Base-by-base conservation (phyloP, 2,797 vertebrate species). In the Danio tinwini region DNA sequence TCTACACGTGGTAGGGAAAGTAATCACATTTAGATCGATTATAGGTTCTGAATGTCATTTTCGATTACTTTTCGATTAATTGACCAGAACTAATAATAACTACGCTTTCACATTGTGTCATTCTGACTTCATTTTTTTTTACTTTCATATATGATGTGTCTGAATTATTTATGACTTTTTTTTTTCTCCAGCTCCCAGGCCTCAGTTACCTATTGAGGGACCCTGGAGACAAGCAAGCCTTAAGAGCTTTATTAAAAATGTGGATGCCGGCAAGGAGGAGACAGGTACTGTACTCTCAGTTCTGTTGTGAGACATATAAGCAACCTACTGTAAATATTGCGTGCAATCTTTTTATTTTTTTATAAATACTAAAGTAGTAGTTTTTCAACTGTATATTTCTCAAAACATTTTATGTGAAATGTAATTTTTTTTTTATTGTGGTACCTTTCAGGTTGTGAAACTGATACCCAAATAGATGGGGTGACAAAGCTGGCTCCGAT, bases 191-290 rank as follows among this genome's bases (percentile, higher is more conserved):
- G 93, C 89, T 5, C 93, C 92, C 8, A 92, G 88, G 82, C 92
- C 92, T 40, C 89, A 93, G 82, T 88, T 94, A 61, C 93, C 93
- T n/a, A 92, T 94, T 6, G 86, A 93, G 71, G 93, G 93, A 74
- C 93, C 93, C 1, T 94, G 93, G 93, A 92, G 93, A 90, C 93
- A 94, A 0, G 89, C 6, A 0, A 92, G 93, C 85, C 56, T 94
- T 72, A 94, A 94, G 80, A 76, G 86, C 84, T 94, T 94, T 77
- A 82, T 94, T 45, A 93, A 89, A 80, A 94, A 94, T 61, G 76
- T 94, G 71, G 93, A 94, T 68, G 90, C 86, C 1, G 91, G 92
- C 63, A 91, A 90, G 78, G 86, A 90, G 76, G 91, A 92, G 65
- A 92, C 93, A 0, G 93, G 93, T 93, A 81, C 37, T 40, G 93